Base-by-base conservation (phyloP, 2,888 invertebrate species). In the Choristoneura rosaceana region DNA sequence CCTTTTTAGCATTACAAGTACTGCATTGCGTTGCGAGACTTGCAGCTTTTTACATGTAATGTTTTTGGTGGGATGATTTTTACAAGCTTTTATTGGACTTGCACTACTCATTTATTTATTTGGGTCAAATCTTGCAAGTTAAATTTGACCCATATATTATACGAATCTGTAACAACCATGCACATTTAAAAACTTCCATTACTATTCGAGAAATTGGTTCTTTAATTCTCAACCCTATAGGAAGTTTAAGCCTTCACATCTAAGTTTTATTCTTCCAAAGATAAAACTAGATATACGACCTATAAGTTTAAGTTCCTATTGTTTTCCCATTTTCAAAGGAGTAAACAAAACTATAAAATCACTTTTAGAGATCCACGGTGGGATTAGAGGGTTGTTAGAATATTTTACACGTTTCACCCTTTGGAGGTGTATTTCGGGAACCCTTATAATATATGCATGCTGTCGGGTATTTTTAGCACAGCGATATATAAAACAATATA, bases 341-440 rank as follows among this genome's bases (percentile, higher is more conserved):
- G 70, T 58, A 63, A 63, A 63, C 55, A 64, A 43, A 64, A 70
- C 64, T 59, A 64, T 70, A 64, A 64, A 59, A 59, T 65, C 12
- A 25, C 45, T 43, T 59, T 58, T 45, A 47, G 64, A 58, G 52
- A 47, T 50, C n/a, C 12, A 12, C 3, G 5, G 45, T 14, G n/a
- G 59, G 59, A 17, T 70, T 70, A 65, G 38, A 17, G 38, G 41
- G 17, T 50, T 65, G 64, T 70, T 64, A 47, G 41, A 43, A 61
- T 61, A 43, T 59, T n/a, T 34, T 9, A 45, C 38, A 17, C 2
- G 33, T 38, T 52, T 34, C 9, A 50, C 34, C 64, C 64, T 38
- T 64, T 64, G 0, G 55, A 12, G 41, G 70, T 38, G 70, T 64
- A 69, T 64, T 70, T 65, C 43, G 41, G 65, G 59, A 47, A 17